A percentile compares a stretch with the other conserved stretches of the same genome.
These are phyloP conservation scores for Onychostoma macrolepis DNA, from an alignment of 2,113 vertebrate genomes.

Conservation along the genomic window DNA sequence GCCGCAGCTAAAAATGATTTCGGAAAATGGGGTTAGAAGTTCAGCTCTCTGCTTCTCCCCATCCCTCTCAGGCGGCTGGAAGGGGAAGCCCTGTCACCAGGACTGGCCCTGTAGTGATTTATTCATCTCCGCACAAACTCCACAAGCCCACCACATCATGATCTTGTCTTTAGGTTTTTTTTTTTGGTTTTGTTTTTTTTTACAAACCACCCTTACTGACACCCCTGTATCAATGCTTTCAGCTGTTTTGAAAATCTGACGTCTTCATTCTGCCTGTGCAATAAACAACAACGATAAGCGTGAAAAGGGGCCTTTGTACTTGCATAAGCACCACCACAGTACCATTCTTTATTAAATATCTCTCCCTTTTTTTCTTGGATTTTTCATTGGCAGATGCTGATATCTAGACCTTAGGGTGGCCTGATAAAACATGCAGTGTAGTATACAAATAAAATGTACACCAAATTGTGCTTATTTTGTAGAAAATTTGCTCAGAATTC, in stretches of 20 bases:
- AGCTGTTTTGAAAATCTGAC: slow-evolving; percentile 50
- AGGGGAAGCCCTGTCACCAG: slow-evolving; percentile 69
- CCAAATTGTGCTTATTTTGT: neutral
- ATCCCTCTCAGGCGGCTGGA: slow-evolving; percentile 58
- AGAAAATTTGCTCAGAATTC: neutral
- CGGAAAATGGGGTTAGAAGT: slow-evolving; percentile 72
- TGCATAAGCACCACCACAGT: neutral
- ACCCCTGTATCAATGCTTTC: slow-evolving; percentile 34
- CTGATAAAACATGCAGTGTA: neutral
- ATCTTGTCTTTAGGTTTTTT: neutral
- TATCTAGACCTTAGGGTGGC: neutral
- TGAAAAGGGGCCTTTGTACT: neutral
- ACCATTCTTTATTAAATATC: neutral
- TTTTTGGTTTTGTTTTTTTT: slow-evolving; percentile 18
- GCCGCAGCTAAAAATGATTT: slow-evolving; percentile 76
- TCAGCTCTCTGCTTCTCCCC: slow-evolving; percentile 64
- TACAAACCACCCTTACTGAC: neutral
- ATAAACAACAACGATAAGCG: neutral
- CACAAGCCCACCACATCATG: slow-evolving; percentile 51
- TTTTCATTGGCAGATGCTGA: neutral
- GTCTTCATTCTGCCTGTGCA: neutral
- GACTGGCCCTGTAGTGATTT: slow-evolving; percentile 65
- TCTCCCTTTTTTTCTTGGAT: neutral
- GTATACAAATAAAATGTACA: neutral
- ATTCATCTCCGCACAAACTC: slow-evolving; percentile 61